Evolutionary conservation across 2,888 invertebrate genomes (phyloP).

Genomic region (Liopterus haemorrhoidalis): DNA sequence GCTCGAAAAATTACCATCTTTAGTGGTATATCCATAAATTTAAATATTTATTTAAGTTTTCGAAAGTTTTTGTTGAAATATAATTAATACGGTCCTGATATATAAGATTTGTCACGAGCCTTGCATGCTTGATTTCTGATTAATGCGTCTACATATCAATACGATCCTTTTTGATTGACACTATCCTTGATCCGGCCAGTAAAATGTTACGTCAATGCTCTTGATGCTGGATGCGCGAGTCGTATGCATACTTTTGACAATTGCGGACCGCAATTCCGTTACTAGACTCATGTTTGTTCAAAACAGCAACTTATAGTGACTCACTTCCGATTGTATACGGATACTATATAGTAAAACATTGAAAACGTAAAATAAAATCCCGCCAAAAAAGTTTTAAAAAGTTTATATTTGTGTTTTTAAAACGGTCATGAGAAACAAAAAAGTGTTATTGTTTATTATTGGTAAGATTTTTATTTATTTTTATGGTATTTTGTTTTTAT

Average conservation of each 20-base stretch:
- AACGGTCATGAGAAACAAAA: constrained; percentile 14
- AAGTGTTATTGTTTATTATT: constrained; percentile 13
- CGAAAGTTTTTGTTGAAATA: no score
- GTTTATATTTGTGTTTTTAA: background rate
- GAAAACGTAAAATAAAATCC: background rate
- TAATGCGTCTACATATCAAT: constrained; percentile 5
- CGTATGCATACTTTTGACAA: constrained; percentile 13
- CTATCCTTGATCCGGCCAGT: constrained; percentile 13
- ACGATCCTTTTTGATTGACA: constrained; percentile 14
- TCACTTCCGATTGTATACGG: constrained; percentile 12
- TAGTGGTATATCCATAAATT: no score
- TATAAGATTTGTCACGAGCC: background rate
- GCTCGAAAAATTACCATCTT: no score
- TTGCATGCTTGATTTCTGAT: background rate
- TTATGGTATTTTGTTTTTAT: no score
- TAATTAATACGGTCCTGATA: background rate
- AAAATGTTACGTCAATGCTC: constrained; percentile 19
- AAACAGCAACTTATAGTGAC: no score
- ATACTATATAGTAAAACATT: background rate
- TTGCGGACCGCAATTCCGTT: constrained; percentile 11
- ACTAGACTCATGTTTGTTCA: constrained; percentile 6
- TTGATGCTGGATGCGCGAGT: no score
- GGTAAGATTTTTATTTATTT: no score
- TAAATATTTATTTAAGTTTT: no score
- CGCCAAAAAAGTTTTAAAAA: background rate